Evolutionary conservation across 2,797 vertebrate genomes (phyloP), one percentile per base, ranked within the genome.

Genomic region (Brachyalestes nurse): DNA sequence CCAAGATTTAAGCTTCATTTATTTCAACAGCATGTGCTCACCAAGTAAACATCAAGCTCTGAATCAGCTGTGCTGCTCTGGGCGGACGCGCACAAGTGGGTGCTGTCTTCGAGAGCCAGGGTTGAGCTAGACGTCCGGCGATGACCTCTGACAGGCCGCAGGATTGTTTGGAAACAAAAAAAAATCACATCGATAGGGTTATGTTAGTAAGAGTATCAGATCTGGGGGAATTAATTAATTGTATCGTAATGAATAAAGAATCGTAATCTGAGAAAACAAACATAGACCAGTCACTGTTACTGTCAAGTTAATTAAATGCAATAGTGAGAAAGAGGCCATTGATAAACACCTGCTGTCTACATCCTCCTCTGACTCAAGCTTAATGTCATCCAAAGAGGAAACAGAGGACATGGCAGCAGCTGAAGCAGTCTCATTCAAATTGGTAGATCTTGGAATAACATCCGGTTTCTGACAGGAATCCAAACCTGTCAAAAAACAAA

Each of bases 31-130:
- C 1, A 17, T 25, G 5, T 1, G 53, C 96, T 93, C 93, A 99
- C 97, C 93, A 99, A 93, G 86, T 98, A 97, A 86, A 96, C 93
- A 7, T 98, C 97, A 72, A 97, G 90, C 61, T 95, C 96, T 0
- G 96, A 95, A 79, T 97, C 96, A 79, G 95, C 81, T 0, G 91
- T 90, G 79, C 92, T 94, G 57, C 78, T 75, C 76, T 92, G 92
- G 84, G 94, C 92, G 72, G 94, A 91, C 8, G 91, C 92, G 86
- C 94, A 83, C 80, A 92, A 89, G 70, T 92, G 90, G 89, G 94
- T 91, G 61, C 93, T 91, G 23, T 97, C 95, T 19, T 96, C 95
- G 88, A 96, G 88, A 75, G 96, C 96, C 49, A 97, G 91, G 0
- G 96, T 97, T 47, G 96, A 96, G 88, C 91, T 96, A 0, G 96